These are phyloP conservation scores for Portevinia maculata DNA, from an alignment of 2,888 invertebrate species.

Conservation along the genomic window DNA sequence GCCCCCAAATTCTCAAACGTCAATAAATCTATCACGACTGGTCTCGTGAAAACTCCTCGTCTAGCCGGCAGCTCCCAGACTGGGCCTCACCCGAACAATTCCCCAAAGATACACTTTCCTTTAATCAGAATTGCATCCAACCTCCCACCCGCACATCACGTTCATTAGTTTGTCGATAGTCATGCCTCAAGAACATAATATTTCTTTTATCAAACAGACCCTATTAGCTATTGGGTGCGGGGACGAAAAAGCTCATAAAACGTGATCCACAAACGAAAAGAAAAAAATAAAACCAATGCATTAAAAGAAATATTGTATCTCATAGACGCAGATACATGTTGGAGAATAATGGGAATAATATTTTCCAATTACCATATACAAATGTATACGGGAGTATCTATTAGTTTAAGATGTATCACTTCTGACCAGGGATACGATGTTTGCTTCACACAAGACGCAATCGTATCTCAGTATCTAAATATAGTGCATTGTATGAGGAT, in stretches of 20 bases:
- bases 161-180: conserved; percentile 67
- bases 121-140: neutral
- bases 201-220: conserved; percentile 68
- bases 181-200: conserved; percentile 58
- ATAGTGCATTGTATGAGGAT: conserved; percentile 34
- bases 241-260: conserved; percentile 52
- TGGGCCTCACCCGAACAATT: neutral
- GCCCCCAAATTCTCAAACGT: neutral
- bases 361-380: conserved; percentile 62
- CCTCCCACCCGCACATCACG: conserved; percentile 43
- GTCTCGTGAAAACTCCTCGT: too few species aligned
- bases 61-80: conserved; percentile 16
- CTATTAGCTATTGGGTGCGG: conserved; percentile 12
- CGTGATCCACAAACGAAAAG: conserved; percentile 33
- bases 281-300: conserved; percentile 51
- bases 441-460: too few species aligned
- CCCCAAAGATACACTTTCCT: conserved; percentile 14
- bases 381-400: neutral
- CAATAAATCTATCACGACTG: conserved; percentile 25
- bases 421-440: conserved; percentile 35
- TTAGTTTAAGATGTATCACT: neutral
- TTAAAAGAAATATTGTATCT: conserved; percentile 56
- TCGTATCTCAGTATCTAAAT: conserved; percentile 35
- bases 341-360: conserved; percentile 57
- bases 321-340: conserved; percentile 29